Base-by-base conservation (phyloP, 2,888 invertebrate genomes). In the Drosophila cognata region DNA sequence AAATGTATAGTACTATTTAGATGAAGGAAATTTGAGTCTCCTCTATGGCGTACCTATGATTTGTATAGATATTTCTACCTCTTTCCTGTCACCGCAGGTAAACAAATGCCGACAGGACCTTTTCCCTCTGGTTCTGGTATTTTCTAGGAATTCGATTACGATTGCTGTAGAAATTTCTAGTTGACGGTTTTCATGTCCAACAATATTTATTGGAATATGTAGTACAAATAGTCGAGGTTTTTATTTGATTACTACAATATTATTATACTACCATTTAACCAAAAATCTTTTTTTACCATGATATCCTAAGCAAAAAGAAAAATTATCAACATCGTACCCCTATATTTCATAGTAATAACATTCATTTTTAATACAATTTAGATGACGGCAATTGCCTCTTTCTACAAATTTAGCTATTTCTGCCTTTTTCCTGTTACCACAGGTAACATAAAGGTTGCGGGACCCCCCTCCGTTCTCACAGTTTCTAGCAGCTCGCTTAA, bases 371-470 rank as follows among this genome's bases (percentile, higher is more conserved):
- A 11, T 11, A 6, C 2, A 21, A 43, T 43, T 6, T 11, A 21
- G 5, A 21, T 3, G 2, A 21, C 5, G 6, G 11, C 11, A 43
- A 21, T 43, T 43, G 6, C n/a, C 10, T n/a, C 4, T 18, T 41
- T n/a, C 41, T n/a, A 10, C n/a, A n/a, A n/a, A 6, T n/a, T 0
- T 13, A 21, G 3, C 11, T 13, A 21, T 4, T 21, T 13, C 1
- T 46, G 21, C 7, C 6, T 13, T 6, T 43, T 21, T 13, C 0
- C 43, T 13, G 21, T 43, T 43, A 11, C 5, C 21, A 13, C 13
- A 21, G 43, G 43, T 21, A 21, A 43, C 21, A 3, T 7, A 43
- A 6, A 21, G 6, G 6, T 10, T 41, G 2, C 2, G 2, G n/a
- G n/a, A n/a, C 10, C 4, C 7, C 18, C 5, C 5, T 36, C 11